These are phyloP conservation scores for Epizoanthus illoricatus DNA, from an alignment of 92 coral and sea anemone genomes.

Conservation along the genomic window DNA sequence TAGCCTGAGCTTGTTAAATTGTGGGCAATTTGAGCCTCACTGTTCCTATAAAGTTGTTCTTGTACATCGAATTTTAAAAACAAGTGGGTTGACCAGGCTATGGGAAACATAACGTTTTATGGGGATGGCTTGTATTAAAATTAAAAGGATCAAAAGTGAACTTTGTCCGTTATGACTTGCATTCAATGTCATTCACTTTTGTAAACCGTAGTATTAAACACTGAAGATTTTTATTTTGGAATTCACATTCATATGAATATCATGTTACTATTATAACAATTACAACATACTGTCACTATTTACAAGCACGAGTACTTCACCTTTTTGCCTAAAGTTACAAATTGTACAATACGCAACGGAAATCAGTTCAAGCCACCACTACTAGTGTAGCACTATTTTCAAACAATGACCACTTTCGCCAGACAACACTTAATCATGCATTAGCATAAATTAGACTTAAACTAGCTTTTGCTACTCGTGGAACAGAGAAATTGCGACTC, in stretches of 20 bases:
- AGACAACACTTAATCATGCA: neutral
- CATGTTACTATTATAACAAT: neutral
- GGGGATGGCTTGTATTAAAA: neutral
- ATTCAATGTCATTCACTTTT: too few species aligned
- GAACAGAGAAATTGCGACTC: neutral
- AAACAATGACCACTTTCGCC: constrained; percentile 19
- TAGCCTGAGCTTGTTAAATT: too few species aligned
- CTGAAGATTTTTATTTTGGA: neutral
- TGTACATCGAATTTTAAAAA: too few species aligned
- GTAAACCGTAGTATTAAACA: neutral
- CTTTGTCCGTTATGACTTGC: too few species aligned
- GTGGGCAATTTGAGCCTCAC: too few species aligned
- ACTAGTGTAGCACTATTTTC: neutral
- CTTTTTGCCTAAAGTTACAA: neutral
- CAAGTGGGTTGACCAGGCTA: too few species aligned
- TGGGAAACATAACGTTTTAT: too few species aligned
- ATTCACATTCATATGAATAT: neutral
- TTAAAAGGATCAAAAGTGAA: too few species aligned
- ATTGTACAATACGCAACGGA: constrained; percentile 23
- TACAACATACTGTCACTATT: constrained; percentile 2
- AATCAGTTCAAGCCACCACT: neutral
- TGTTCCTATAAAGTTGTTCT: too few species aligned
- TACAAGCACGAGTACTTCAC: neutral
- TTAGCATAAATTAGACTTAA: neutral
- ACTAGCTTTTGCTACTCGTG: neutral